Percentiles rank a stretch among this genome's conserved stretches.
These are phyloP conservation scores for Psylliodes chrysocephalus DNA, from an alignment of 2,888 invertebrate species.

Conservation along the genomic window DNA sequence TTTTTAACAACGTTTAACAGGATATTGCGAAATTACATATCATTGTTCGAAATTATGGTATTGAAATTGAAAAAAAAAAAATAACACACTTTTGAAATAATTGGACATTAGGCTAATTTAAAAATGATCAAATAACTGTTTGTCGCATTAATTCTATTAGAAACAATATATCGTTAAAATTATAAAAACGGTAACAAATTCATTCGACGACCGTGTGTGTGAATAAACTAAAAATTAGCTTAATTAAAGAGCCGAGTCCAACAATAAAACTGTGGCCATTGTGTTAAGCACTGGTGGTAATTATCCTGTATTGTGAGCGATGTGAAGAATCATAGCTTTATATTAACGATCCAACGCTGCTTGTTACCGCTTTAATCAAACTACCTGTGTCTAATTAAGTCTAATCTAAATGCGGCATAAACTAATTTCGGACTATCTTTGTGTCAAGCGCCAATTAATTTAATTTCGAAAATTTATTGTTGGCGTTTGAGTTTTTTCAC, in stretches of 20 bases:
- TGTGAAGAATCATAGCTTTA: conserved; percentile 44
- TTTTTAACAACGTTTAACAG: conserved; percentile 1
- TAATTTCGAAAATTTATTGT: conserved; percentile 36
- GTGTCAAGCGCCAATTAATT: conserved; percentile 43
- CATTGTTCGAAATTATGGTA: conserved; percentile 6
- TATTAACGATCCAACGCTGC: conserved; percentile 35
- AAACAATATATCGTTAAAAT: conserved; percentile 55
- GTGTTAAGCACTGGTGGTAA: conserved; percentile 21
- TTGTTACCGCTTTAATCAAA: conserved; percentile 50
- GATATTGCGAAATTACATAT: conserved; percentile 12
- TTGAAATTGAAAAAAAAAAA: conserved; percentile 6
- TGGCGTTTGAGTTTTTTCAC: conserved; percentile 28
- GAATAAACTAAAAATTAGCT: conserved; percentile 46
- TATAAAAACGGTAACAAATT: conserved; percentile 54
- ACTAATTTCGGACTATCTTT: conserved; percentile 46
- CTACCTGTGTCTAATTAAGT: conserved; percentile 49
- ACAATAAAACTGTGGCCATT: conserved; percentile 39
- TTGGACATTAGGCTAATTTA: conserved; percentile 25
- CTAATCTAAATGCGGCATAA: conserved; percentile 48
- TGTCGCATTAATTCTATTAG: conserved; percentile 31
- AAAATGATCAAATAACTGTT: conserved; percentile 29
- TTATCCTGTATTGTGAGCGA: conserved; percentile 40
- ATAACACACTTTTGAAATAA: conserved; percentile 11
- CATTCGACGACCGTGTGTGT: conserved; percentile 47
- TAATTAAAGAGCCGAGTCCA: conserved; percentile 41